phyloP scores from a whole-genome alignment of 2,888 invertebrate species.

The Ormyrus thymus region DNA sequence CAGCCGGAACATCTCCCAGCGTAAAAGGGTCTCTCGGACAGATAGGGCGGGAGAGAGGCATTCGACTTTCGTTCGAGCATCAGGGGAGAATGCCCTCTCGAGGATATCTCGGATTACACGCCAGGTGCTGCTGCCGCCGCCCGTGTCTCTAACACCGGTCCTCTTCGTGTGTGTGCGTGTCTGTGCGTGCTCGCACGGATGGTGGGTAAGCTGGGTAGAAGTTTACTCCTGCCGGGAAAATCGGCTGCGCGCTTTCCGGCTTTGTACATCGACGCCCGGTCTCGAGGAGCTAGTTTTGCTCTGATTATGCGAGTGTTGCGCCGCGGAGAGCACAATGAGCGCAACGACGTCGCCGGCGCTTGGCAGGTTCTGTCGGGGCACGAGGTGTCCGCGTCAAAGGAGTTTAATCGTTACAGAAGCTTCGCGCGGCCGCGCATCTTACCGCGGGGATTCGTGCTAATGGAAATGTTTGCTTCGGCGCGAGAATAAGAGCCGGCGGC shows the following conservation, averaged over 20 bases:
- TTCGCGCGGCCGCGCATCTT: too few relatives aligned
- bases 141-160: not conserved
- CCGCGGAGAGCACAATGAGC: not conserved
- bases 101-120: slow-evolving; percentile 45
- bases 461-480: too few relatives aligned
- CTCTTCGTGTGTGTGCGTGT: not conserved
- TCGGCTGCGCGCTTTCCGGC: slow-evolving; percentile 3
- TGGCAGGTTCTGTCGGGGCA: too few relatives aligned
- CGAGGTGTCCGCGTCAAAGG: too few relatives aligned
- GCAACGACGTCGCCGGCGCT: too few relatives aligned
- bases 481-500: too few relatives aligned
- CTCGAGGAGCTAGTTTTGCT: not conserved
- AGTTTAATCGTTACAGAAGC: too few relatives aligned
- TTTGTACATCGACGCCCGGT: not conserved
- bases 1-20: not conserved
- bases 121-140: not conserved
- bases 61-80: slow-evolving; percentile 26
- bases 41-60: not conserved
- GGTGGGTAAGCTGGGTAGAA: not conserved
- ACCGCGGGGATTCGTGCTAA: too few relatives aligned
- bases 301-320: not conserved
- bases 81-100: slow-evolving; percentile 28
- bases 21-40: too few relatives aligned
- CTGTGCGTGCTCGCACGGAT: slow-evolving; percentile 2
- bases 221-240: slow-evolving; percentile 9